Evolutionary conservation across 2,888 invertebrate genomes (phyloP).

Genomic region (Oscheius sp.): DNA sequence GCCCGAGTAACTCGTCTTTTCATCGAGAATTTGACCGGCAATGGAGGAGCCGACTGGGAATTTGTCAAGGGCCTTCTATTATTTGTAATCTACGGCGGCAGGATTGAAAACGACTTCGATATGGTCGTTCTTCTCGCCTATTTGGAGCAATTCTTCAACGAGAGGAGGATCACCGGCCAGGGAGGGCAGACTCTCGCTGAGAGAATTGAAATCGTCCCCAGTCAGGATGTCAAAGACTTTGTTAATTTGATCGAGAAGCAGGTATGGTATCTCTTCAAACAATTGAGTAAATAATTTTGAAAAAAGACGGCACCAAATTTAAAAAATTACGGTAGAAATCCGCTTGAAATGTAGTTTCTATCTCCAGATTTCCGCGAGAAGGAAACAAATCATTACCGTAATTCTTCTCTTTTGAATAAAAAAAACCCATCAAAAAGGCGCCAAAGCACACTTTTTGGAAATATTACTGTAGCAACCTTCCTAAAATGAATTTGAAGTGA

Average conservation of each 20-base stretch:
- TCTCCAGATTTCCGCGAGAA: too few species aligned
- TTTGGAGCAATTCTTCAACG: constrained; percentile 72
- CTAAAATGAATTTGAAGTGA: too few species aligned
- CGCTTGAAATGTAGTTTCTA: too few species aligned
- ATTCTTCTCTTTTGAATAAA: too few species aligned
- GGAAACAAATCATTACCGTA: too few species aligned
- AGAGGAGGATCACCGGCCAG: constrained; percentile 45
- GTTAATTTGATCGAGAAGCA: constrained; percentile 78
- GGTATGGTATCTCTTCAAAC: too few species aligned
- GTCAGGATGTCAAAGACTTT: constrained; percentile 39
- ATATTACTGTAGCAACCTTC: too few species aligned
- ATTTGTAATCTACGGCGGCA: constrained; percentile 85
- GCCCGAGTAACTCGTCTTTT: constrained; percentile 80
- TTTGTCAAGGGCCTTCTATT: constrained; percentile 82
- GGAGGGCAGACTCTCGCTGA: constrained; percentile 43
- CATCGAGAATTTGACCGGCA: constrained; percentile 74
- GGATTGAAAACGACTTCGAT: constrained; percentile 84
- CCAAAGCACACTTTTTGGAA: too few species aligned
- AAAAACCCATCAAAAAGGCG: too few species aligned
- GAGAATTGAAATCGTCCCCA: constrained; percentile 38
- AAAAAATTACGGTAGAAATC: too few species aligned
- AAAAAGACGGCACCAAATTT: too few species aligned
- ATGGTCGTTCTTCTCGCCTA: constrained; percentile 78
- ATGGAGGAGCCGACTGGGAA: constrained; percentile 76
- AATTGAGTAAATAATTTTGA: too few species aligned